Percentiles rank a stretch among this genome's conserved stretches.
phyloP scores from a whole-genome alignment of 1,140 invertebrate species.

The Aphidius ervi region DNA sequence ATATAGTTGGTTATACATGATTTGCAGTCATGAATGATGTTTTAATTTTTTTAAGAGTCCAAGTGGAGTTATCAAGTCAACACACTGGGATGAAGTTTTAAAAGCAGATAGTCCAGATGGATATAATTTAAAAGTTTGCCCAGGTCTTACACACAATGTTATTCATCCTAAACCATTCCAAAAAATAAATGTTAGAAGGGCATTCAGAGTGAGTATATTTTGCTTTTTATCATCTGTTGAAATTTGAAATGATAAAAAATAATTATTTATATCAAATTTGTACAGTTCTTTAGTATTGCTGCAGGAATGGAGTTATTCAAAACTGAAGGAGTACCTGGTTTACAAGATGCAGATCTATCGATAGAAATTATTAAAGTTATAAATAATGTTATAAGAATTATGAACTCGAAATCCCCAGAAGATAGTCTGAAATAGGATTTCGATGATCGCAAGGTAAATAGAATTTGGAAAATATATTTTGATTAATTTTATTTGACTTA shows the following conservation, averaged over 20 bases:
- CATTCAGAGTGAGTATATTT: background rate
- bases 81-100: background rate
- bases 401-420: background rate
- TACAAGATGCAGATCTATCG: background rate
- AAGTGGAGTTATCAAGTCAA: background rate
- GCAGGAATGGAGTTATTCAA: too few relatives aligned
- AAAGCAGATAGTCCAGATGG: background rate
- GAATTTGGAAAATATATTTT: too few relatives aligned
- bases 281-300: too few relatives aligned
- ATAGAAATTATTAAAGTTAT: background rate
- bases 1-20: too few relatives aligned
- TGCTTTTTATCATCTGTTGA: background rate
- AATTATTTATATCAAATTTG: too few relatives aligned
- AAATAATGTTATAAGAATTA: background rate
- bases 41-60: background rate
- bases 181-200: background rate
- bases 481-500: too few relatives aligned
- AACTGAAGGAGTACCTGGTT: too few relatives aligned
- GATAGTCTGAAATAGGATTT: too few relatives aligned
- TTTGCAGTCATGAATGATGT: too few relatives aligned
- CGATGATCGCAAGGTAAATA: too few relatives aligned
- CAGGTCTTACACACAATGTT: background rate
- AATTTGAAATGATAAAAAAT: background rate
- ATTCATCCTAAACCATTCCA: slow-evolving; percentile 2
- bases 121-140: background rate